These are phyloP conservation scores for Grantiella picta DNA, from an alignment of 2,113 vertebrate species.

Conservation along the genomic window DNA sequence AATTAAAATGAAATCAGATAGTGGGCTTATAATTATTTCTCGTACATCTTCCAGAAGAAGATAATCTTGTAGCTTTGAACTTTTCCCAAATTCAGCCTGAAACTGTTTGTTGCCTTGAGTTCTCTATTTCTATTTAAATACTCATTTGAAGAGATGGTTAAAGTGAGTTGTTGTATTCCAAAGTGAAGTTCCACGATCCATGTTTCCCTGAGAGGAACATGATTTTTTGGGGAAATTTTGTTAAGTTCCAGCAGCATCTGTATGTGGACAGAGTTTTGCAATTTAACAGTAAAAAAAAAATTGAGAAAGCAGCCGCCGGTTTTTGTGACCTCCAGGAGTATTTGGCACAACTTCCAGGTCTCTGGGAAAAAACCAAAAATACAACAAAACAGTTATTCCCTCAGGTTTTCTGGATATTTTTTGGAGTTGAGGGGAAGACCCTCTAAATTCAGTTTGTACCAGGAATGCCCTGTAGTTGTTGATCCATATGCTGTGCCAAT, in stretches of 20 bases:
- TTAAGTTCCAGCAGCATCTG: neutral
- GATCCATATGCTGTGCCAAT: neutral
- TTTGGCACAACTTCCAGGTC: neutral
- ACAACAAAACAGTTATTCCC: neutral
- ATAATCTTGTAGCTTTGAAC: neutral
- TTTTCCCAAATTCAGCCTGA: neutral
- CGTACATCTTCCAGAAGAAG: neutral
- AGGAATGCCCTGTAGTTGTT: neutral
- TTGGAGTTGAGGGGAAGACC: neutral
- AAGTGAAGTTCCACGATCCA: accelerated
- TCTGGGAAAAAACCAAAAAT: neutral
- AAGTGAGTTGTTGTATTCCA: neutral
- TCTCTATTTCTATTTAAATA: neutral
- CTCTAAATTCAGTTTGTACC: neutral
- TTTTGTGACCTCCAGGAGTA: neutral
- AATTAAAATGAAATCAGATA: constrained; percentile 26
- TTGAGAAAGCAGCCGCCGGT: neutral
- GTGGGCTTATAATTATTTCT: neutral
- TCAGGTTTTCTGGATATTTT: neutral
- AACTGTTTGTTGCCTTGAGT: neutral
- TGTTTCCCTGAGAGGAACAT: neutral
- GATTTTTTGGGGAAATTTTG: neutral
- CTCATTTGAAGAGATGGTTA: neutral
- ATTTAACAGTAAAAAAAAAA: neutral
- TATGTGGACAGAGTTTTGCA: neutral